These are phyloP conservation scores for Agrilus planipennis DNA, from an alignment of 1,140 invertebrate genomes.

Conservation along the genomic window DNA sequence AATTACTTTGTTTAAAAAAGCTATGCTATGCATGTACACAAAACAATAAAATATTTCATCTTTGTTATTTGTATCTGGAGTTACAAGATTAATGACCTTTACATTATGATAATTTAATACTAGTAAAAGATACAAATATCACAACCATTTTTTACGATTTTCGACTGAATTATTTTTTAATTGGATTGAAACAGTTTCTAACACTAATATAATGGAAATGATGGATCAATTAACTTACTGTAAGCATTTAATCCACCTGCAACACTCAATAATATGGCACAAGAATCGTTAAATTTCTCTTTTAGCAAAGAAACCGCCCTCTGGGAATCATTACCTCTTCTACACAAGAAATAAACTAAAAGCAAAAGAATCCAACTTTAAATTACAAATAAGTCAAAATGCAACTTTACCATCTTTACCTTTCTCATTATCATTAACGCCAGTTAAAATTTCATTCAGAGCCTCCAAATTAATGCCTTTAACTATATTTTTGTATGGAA, in stretches of 20 bases:
- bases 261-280: constrained; percentile 60
- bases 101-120: too few relatives aligned
- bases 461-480: constrained; percentile 8
- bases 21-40: too few relatives aligned
- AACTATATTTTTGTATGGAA: constrained; percentile 12
- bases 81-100: too few relatives aligned
- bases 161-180: too few relatives aligned
- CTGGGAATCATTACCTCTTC: constrained; percentile 93
- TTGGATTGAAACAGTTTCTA: too few relatives aligned
- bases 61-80: too few relatives aligned
- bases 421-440: constrained; percentile 12
- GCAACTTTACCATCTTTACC: constrained; percentile 13
- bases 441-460: constrained; percentile 7
- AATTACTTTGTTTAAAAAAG: too few relatives aligned
- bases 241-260: constrained; percentile 79
- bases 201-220: constrained; percentile 74
- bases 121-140: too few relatives aligned
- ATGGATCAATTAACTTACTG: constrained; percentile 60
- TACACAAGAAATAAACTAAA: constrained; percentile 72
- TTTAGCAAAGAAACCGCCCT: constrained; percentile 59
- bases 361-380: constrained; percentile 16
- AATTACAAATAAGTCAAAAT: constrained; percentile 5
- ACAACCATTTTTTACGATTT: too few relatives aligned
- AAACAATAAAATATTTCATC: too few relatives aligned
- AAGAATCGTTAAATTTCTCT: constrained; percentile 39